A percentile compares a stretch with the other conserved stretches of the same genome.
Conservation (phyloP, 2,888 invertebrate species). For the Rhamnusium bicolor region DNA sequence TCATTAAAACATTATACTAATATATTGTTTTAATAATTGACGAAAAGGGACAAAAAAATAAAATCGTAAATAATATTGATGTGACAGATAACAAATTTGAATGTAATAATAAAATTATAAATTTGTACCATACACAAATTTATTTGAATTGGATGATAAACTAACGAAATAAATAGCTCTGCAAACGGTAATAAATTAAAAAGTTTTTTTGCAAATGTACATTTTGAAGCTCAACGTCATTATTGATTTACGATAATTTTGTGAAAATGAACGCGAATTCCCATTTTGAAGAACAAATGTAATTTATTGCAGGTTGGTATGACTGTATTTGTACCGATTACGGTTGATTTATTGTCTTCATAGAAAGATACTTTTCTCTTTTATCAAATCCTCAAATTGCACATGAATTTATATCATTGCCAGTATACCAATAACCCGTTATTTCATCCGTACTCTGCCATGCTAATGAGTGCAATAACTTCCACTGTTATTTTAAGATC, state of each 20-base stretch:
- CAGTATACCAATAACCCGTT: slow-evolving; percentile 3
- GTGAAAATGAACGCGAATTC: slow-evolving; percentile 70
- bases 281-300: slow-evolving; percentile 70
- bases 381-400: slow-evolving; percentile 59
- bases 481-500: not conserved
- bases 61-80: slow-evolving; percentile 45
- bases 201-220: slow-evolving; percentile 64
- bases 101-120: slow-evolving; percentile 53
- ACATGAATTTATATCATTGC: slow-evolving; percentile 54
- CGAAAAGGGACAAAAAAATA: slow-evolving; percentile 28
- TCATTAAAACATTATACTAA: slow-evolving; percentile 11
- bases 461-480: not conserved
- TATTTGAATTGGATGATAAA: slow-evolving; percentile 60
- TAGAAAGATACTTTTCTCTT: slow-evolving; percentile 62
- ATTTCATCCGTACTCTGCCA: not conserved
- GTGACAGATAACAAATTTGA: slow-evolving; percentile 48
- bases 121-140: slow-evolving; percentile 50
- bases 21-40: slow-evolving; percentile 50
- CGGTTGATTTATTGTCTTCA: slow-evolving; percentile 61
- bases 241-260: slow-evolving; percentile 70
- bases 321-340: slow-evolving; percentile 65
- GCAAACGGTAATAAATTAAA: slow-evolving; percentile 65
- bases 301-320: slow-evolving; percentile 67
- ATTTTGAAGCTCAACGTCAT: slow-evolving; percentile 69
- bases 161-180: slow-evolving; percentile 64